phyloP scores from a whole-genome alignment of 2,888 invertebrate species.

The Polymixis lichenea region DNA sequence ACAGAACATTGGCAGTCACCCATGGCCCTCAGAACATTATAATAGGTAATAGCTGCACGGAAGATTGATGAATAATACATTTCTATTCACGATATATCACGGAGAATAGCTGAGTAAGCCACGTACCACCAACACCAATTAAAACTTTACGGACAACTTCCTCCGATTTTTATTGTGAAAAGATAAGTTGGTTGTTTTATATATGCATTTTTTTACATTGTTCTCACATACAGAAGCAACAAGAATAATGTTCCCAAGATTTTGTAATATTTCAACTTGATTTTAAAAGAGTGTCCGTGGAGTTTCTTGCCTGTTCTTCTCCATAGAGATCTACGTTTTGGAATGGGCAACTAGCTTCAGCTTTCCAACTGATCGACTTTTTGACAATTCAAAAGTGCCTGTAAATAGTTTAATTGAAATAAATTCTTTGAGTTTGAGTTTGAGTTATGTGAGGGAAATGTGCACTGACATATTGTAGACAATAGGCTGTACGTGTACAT shows the following conservation, averaged over 20 bases:
- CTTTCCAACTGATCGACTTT: no score
- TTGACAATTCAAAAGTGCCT: no score
- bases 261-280: no score
- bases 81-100: constrained; percentile 63
- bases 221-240: no score
- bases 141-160: constrained; percentile 63
- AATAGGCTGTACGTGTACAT: background rate
- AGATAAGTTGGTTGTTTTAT: constrained; percentile 12
- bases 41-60: constrained; percentile 58
- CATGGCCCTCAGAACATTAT: constrained; percentile 59
- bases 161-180: constrained; percentile 39
- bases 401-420: no score
- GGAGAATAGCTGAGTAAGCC: constrained; percentile 37
- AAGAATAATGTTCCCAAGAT: no score
- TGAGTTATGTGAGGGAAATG: constrained; percentile 3
- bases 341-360: no score
- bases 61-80: constrained; percentile 71
- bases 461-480: background rate
- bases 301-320: no score
- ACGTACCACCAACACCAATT: constrained; percentile 64
- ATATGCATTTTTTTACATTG: no score
- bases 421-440: no score
- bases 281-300: no score
- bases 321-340: no score
- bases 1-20: constrained; percentile 55